Evolutionary conservation across 64 coral and sea anemone genomes (phyloP), one percentile per base, ranked within the genome.

Genomic region (Acropora tenuis): DNA sequence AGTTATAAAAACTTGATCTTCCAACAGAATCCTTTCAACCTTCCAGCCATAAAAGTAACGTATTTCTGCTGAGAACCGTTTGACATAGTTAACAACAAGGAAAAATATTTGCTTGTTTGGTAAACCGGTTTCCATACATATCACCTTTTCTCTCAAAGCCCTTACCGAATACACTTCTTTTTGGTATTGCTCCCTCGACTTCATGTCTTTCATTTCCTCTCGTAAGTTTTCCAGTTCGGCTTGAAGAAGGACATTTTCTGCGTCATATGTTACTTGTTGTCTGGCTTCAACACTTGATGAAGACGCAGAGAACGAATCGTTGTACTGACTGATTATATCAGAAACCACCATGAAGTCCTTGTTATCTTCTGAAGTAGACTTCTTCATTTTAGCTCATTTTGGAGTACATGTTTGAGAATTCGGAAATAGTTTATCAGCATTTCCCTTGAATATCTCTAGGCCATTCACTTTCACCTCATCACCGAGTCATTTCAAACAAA

Each of bases 1-100:
- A 16, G 86, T 76, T 55, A 88, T 88, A 55, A 76, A 88, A 30
- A 88, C 49, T 88, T 88, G 86, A 76, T 88, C 86, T 61, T 85
- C 82, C 47, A 85, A 85, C 41, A 69, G 15, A 20, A 85, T 85
- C 0, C 20, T 67, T 45, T 88, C 86, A 41, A 88, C 86, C 55
- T 88, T 88, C 86, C 86, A 76, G 45, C 45, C 69, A 74, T 88
- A 88, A 76, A 88, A 76, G 69, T 88, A 73, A 76, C 77, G 57
- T 50, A 88, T 88, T 48, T 88, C 86, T 50, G 47, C 50, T 30
- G 83, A 86, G 41, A 88, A 88, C 74, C 86, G 69, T 43, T 50
- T 76, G 69, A 88, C 82, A 69, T 85, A 85, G 42, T 69, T 69
- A 3, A 85, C 82, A 85, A 85, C 82, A 68, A 85, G 66, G 17